phyloP scores from a whole-genome alignment of 1,140 invertebrate species.

The Pteromalus puparum region DNA sequence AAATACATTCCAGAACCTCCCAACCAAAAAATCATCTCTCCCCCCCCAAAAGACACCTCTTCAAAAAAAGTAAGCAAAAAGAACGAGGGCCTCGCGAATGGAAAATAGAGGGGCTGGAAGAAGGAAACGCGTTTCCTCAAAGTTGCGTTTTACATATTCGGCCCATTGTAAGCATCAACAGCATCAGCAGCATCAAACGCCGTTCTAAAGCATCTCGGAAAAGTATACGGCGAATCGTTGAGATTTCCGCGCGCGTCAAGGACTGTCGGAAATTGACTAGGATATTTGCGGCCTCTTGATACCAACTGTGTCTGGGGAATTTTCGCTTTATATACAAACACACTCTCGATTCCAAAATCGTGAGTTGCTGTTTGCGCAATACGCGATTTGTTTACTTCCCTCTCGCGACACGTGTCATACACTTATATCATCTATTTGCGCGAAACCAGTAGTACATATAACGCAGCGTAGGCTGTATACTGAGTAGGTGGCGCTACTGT shows the following conservation, averaged over 20 bases:
- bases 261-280: neutral
- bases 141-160: constrained; percentile 33
- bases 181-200: no score
- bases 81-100: neutral
- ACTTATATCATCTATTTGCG: no score
- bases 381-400: neutral
- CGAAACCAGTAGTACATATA: neutral
- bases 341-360: neutral
- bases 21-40: no score
- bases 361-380: neutral
- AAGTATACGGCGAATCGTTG: neutral
- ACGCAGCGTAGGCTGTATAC: neutral
- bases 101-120: constrained; percentile 15
- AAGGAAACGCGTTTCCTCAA: constrained; percentile 21
- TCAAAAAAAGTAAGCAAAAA: neutral
- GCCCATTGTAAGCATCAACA: neutral
- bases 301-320: neutral
- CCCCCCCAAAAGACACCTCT: neutral
- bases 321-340: neutral
- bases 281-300: neutral
- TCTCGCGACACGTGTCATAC: neutral
- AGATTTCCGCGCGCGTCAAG: constrained; percentile 14
- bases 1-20: no score
- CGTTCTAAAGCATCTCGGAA: neutral
- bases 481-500: neutral